Base-by-base conservation (phyloP, 2,888 invertebrate genomes). In the Ormyrus nitidulus region DNA sequence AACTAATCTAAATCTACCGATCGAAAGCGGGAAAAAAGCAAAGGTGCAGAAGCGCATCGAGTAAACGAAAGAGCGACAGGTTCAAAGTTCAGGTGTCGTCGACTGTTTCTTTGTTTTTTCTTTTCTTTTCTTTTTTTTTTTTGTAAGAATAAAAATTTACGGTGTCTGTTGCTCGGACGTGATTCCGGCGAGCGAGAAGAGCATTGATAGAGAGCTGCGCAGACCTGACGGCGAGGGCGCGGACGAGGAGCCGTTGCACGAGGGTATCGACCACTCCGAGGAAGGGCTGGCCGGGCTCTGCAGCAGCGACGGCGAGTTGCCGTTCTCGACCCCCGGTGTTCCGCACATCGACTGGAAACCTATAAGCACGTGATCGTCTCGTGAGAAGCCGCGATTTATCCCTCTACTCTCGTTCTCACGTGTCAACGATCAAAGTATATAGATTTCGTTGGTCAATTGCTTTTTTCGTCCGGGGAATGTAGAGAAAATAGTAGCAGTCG, bases 151-250 rank as follows among this genome's bases (percentile, higher is more conserved):
- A 85, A 74, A 84, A 84, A 86, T 85, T 88, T 88, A 88, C 89
- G 86, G 86, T 83, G 87, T 85, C 80, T 87, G 88, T 83, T 86
- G 87, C 83, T 86, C 87, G 73, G 86, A 85, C 81, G 88, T 85
- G 84, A 88, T 85, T 81, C 88, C 89, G 75, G 89, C 89, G 80
- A 89, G 83, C 64, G 90, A 89, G 84, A 90, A 88, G 76, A 90
- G 86, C 87, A 90, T 87, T 81, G 90, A 90, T 82, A 90, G 85
- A 73, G 90, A 90, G 82, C 86, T 89, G 84, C 89, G 85, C 81
- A 90, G 85, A 84, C 87, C 86, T 82, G 90, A 88, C n/a, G 89
- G 85, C n/a, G 89, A 85, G 11, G 86, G 77, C 65, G 53, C 74
- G 11, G 46, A 13, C 19, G 88, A 84, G 7, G 89, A 84, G 34